Evolutionary conservation across 2,888 invertebrate species (phyloP).

Genomic region (Meandrusa payeni): DNA sequence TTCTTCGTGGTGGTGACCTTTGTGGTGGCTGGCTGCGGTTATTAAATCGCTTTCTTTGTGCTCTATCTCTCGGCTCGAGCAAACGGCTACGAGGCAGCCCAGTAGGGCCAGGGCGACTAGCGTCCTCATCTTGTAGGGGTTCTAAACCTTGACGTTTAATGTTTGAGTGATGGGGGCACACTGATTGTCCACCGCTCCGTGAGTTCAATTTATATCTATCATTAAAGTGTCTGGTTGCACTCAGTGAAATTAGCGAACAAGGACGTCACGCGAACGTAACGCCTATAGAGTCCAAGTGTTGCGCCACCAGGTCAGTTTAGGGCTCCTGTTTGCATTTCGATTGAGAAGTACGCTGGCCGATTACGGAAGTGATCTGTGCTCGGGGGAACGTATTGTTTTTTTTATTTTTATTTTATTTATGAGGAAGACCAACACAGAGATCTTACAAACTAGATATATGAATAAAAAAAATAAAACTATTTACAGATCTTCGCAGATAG

Average conservation of each 20-base stretch:
- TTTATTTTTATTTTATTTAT: too few species aligned
- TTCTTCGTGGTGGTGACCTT: conserved; percentile 80
- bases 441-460: too few species aligned
- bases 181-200: conserved; percentile 55
- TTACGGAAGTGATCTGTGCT: too few species aligned
- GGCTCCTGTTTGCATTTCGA: conserved; percentile 20
- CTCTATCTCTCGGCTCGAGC: conserved; percentile 61
- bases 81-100: conserved; percentile 56
- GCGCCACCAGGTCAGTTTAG: conserved; percentile 48
- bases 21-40: conserved; percentile 72
- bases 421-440: too few species aligned
- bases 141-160: conserved; percentile 42
- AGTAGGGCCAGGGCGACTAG: conserved; percentile 63
- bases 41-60: conserved; percentile 64
- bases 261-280: conserved; percentile 68
- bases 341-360: too few species aligned
- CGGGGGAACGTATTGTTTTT: too few species aligned
- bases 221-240: conserved; percentile 64
- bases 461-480: too few species aligned
- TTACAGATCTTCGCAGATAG: too few species aligned
- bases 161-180: conserved; percentile 60
- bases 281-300: conserved; percentile 56
- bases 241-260: conserved; percentile 74
- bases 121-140: conserved; percentile 61
- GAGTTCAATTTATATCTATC: conserved; percentile 68